Percentiles rank a stretch among this genome's conserved stretches.
Conservation (phyloP, 2,888 invertebrate genomes). For the Lasius fuliginosus region DNA sequence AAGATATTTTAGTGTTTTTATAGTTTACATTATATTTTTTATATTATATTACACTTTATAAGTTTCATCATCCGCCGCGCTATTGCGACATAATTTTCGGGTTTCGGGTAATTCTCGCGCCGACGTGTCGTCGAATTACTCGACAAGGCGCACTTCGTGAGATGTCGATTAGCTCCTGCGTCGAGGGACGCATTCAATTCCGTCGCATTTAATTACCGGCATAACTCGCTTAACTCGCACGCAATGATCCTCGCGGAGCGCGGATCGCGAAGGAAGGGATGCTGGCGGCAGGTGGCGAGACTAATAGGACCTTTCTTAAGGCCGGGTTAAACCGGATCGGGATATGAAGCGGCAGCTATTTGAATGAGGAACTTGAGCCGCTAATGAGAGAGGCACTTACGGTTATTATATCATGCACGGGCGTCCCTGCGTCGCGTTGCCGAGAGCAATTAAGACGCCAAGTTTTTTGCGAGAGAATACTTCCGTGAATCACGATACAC, state of each 20-base stretch:
- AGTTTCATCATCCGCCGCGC: background rate
- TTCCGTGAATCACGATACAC: constrained; percentile 57
- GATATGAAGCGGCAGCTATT: constrained; percentile 72
- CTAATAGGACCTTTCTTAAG: constrained; percentile 76
- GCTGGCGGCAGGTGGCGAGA: constrained; percentile 72
- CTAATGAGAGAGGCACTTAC: constrained; percentile 74
- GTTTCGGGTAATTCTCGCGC: constrained; percentile 23
- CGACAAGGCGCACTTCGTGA: constrained; percentile 59
- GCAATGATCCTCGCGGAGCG: constrained; percentile 56
- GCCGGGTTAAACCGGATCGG: constrained; percentile 69
- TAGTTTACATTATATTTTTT: background rate
- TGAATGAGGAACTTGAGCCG: constrained; percentile 71
- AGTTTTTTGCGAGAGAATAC: constrained; percentile 51
- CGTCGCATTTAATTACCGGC: constrained; percentile 59
- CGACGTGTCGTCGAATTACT: constrained; percentile 43
- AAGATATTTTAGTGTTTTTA: background rate
- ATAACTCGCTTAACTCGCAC: constrained; percentile 72
- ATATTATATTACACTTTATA: background rate
- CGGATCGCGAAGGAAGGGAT: constrained; percentile 49
- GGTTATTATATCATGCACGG: constrained; percentile 71
- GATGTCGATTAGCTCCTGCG: constrained; percentile 71
- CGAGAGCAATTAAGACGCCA: constrained; percentile 64
- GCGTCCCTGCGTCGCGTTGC: constrained; percentile 20
- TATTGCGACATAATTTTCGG: constrained; percentile 38
- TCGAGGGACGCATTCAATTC: constrained; percentile 65